These are phyloP conservation scores for Motacilla alba DNA, from an alignment of 2,113 vertebrate species.

Conservation along the genomic window DNA sequence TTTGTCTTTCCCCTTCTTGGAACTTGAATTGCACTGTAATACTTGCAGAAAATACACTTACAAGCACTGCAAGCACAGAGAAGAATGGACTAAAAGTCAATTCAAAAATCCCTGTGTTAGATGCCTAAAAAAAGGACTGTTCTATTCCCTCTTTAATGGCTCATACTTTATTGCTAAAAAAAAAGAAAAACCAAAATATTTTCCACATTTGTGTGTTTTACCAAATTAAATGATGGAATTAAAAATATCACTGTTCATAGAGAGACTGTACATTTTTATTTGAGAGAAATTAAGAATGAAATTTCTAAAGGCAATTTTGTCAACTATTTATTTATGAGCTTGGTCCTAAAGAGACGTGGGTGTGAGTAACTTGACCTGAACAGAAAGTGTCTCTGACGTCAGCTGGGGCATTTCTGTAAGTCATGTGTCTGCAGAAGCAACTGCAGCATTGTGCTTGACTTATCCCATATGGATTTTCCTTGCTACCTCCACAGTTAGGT, in stretches of 20 bases:
- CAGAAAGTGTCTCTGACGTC: neutral
- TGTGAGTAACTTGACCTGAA: conserved; percentile 7
- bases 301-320: neutral
- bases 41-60: neutral
- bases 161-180: too few relatives aligned
- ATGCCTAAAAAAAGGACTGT: neutral
- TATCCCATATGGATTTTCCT: neutral
- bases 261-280: neutral
- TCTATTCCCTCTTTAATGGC: neutral
- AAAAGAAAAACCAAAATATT: neutral
- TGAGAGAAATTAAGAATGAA: neutral
- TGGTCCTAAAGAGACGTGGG: neutral
- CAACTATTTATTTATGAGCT: neutral
- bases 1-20: neutral
- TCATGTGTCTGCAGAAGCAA: neutral
- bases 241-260: neutral
- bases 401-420: neutral
- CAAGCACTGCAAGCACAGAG: neutral
- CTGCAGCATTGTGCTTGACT: neutral
- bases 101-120: neutral
- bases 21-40: neutral
- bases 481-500: neutral
- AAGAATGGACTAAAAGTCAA: neutral
- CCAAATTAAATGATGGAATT: neutral
- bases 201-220: neutral